Percentiles rank a stretch among this genome's conserved stretches.
phyloP scores from a whole-genome alignment of 2,113 vertebrate species.

The Smithornis capensis region DNA sequence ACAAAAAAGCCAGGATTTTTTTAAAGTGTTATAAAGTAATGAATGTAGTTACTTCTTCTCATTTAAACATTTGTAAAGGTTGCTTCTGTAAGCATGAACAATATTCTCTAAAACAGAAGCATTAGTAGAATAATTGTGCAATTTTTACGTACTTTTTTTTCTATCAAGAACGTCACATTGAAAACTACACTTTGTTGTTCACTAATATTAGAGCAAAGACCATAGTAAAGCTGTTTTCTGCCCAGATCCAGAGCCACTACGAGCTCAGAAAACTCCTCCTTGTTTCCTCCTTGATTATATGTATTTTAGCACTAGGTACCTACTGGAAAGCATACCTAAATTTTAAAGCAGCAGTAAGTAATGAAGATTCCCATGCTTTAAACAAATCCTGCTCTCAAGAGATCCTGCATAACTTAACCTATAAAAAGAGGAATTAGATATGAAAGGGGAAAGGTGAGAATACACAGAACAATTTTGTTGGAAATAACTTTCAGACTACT shows the following conservation, averaged over 20 bases:
- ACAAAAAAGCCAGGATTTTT: not conserved
- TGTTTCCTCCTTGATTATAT: not conserved
- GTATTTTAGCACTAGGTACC: not conserved
- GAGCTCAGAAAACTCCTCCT: not conserved
- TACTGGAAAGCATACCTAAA: not conserved
- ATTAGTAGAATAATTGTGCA: not conserved
- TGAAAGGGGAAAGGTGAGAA: not conserved
- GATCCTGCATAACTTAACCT: not conserved
- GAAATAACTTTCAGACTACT: not conserved
- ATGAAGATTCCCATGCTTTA: not conserved
- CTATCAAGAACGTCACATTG: not conserved
- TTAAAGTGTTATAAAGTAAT: not conserved
- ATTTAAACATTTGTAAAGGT: not conserved
- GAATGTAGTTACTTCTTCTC: not conserved
- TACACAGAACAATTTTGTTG: not conserved
- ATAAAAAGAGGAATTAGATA: not conserved
- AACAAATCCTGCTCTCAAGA: not conserved
- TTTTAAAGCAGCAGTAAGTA: not conserved
- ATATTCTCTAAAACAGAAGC: not conserved
- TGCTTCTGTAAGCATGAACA: not conserved
- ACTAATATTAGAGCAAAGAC: not conserved
- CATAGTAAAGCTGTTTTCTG: not conserved
- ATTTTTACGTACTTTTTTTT: not conserved
- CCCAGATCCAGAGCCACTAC: not conserved
- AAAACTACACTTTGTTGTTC: not conserved